Conservation (phyloP, 37 sponge, comb jelly and placozoan species). For the Dysidea cf. avara region DNA sequence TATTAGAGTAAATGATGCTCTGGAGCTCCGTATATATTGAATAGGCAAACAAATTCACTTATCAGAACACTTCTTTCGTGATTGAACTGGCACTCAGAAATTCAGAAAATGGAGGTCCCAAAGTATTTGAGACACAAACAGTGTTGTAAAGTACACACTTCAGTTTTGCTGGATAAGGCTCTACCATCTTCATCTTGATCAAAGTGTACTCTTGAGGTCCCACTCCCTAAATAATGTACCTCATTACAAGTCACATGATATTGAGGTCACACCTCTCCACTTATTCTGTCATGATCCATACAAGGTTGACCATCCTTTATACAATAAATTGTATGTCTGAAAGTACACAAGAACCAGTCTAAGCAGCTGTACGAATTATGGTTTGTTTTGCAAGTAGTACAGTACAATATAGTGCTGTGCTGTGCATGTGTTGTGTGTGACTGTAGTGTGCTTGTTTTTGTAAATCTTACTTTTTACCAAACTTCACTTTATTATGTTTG, state of each 20-base stretch:
- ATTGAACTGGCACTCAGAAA: too few relatives aligned
- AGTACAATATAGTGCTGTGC: too few relatives aligned
- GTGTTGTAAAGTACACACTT: constrained; percentile 37
- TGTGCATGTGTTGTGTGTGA: too few relatives aligned
- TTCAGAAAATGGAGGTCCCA: too few relatives aligned
- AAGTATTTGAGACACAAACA: too few relatives aligned
- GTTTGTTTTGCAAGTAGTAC: too few relatives aligned
- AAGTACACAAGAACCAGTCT: neutral
- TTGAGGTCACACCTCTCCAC: constrained; percentile 71
- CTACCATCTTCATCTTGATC: constrained; percentile 88
- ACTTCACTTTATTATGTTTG: constrained; percentile 85
- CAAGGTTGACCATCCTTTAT: constrained; percentile 92
- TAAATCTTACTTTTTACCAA: constrained; percentile 98
- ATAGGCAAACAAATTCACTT: too few relatives aligned
- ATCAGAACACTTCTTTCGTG: too few relatives aligned
- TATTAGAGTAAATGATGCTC: too few relatives aligned
- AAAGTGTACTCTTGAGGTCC: constrained; percentile 98
- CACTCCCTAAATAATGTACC: constrained; percentile 56
- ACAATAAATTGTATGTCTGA: constrained; percentile 88
- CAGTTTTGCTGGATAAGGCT: constrained; percentile 80
- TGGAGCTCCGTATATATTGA: too few relatives aligned
- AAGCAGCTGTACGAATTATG: too few relatives aligned
- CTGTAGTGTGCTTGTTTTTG: too few relatives aligned
- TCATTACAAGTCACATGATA: neutral
- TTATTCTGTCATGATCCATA: constrained; percentile 97